phyloP scores from a whole-genome alignment of 2,888 invertebrate genomes.

The Diadegma fenestrale region DNA sequence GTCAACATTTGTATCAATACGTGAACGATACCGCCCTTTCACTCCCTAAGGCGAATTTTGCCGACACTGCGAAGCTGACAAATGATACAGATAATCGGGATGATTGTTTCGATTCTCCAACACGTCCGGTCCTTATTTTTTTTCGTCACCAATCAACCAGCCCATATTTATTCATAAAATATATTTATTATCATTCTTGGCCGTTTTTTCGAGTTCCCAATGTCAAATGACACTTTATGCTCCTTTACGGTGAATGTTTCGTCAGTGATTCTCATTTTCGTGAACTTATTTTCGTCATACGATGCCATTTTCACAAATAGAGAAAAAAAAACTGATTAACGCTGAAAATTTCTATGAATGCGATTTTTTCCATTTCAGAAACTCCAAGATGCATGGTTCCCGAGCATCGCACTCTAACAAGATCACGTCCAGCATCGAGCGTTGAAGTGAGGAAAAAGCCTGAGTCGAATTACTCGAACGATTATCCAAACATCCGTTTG shows the following conservation, averaged over 20 bases:
- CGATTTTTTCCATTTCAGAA: conserved; percentile 68
- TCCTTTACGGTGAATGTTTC: neutral
- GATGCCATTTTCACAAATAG: neutral
- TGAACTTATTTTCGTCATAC: neutral
- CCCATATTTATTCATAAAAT: neutral
- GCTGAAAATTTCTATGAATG: no score
- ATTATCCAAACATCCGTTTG: conserved; percentile 81
- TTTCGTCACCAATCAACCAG: neutral
- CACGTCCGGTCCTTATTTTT: conserved; percentile 1
- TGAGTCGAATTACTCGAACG: conserved; percentile 73
- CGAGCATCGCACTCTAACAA: conserved; percentile 64
- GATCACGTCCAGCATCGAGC: conserved; percentile 56
- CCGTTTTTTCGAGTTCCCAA: neutral
- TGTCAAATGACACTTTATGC: neutral
- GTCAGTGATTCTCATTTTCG: no score
- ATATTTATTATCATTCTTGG: neutral
- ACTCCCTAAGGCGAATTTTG: conserved; percentile 42
- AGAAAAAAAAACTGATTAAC: neutral
- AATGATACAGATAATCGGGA: conserved; percentile 43
- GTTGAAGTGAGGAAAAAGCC: conserved; percentile 51
- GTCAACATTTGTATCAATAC: conserved; percentile 28
- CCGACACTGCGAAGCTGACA: conserved; percentile 15
- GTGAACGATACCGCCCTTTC: conserved; percentile 9
- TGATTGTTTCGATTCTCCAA: conserved; percentile 10
- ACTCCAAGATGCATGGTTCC: conserved; percentile 72